These are phyloP conservation scores for Chrysemys picta DNA, from an alignment of 2,113 vertebrate species.

Conservation along the genomic window DNA sequence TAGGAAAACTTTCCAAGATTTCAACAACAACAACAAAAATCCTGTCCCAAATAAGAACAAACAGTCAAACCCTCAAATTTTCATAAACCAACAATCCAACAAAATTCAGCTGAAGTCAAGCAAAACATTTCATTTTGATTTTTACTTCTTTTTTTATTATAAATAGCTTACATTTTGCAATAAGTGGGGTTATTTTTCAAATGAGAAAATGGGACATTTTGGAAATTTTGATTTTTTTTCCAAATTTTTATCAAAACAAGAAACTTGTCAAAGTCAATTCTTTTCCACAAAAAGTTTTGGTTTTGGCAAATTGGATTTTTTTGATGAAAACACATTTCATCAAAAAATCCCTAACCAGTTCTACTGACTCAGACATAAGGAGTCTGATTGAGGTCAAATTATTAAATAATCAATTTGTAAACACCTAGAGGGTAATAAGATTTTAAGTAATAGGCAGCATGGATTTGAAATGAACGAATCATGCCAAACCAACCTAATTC, in stretches of 20 bases:
- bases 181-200: background rate
- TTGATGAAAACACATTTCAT: too few species aligned
- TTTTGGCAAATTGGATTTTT: too few species aligned
- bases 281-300: too few species aligned
- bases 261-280: too few species aligned
- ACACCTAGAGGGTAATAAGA: background rate
- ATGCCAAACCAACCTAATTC: background rate
- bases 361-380: background rate
- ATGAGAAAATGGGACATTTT: background rate
- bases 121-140: background rate
- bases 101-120: background rate
- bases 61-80: background rate
- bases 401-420: background rate
- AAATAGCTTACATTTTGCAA: background rate
- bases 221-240: background rate
- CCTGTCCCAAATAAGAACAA: slow-evolving; percentile 2
- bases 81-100: background rate
- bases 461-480: background rate
- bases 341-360: background rate
- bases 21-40: background rate
- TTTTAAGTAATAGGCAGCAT: background rate
- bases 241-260: background rate
- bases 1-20: background rate
- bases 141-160: background rate
- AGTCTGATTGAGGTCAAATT: background rate